A percentile compares a stretch with the other conserved stretches of the same genome.
Evolutionary conservation across 2,113 vertebrate species (phyloP).

Genomic region (Rhinopithecus roxellana): DNA sequence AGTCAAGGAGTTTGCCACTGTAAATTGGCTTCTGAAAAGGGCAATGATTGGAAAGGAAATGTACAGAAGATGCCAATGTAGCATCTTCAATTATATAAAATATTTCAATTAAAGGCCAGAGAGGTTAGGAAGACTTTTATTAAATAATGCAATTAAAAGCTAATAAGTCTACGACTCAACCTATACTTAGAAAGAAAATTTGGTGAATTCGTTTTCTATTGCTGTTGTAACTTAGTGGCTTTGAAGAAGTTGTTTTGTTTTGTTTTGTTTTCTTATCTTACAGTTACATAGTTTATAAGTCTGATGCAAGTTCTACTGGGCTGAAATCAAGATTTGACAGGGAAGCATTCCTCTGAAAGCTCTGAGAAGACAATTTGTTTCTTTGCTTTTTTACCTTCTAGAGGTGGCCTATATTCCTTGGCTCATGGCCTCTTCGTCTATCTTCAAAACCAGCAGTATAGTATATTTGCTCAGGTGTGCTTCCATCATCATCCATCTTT

Average conservation of each 20-base stretch:
- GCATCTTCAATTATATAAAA: background rate
- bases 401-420: background rate
- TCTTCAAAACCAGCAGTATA: background rate
- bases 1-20: background rate
- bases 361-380: background rate
- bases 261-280: background rate
- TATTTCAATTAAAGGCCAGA: conserved; percentile 22
- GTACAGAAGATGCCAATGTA: background rate
- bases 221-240: background rate
- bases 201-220: background rate
- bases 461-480: background rate
- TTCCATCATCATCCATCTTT: background rate
- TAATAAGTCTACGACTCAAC: background rate
- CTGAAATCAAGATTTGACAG: background rate
- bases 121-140: background rate
- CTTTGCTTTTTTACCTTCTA: background rate
- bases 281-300: background rate
- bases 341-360: background rate
- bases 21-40: conserved; percentile 35
- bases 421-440: background rate
- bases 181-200: background rate
- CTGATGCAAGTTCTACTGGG: background rate
- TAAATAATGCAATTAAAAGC: conserved; percentile 30
- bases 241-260: background rate
- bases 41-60: background rate